phyloP scores from a whole-genome alignment of 2,888 invertebrate genomes.

The Clusia tigrina region DNA sequence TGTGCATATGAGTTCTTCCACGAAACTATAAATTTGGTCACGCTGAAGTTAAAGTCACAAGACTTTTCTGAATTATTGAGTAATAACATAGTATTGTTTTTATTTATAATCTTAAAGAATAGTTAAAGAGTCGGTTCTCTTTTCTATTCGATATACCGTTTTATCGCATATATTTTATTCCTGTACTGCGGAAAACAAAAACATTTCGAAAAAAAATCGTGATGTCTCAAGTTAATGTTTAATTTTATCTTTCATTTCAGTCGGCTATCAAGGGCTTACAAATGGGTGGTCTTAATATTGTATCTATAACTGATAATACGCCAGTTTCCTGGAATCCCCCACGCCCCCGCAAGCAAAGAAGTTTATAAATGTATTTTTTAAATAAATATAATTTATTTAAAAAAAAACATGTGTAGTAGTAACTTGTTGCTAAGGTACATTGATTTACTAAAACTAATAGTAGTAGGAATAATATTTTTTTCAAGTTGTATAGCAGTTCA shows the following conservation, averaged over 20 bases:
- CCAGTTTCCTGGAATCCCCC: constrained; percentile 83
- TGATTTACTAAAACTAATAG: neutral
- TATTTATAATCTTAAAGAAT: too few relatives aligned
- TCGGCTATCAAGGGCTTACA: constrained; percentile 92
- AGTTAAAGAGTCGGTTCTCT: too few relatives aligned
- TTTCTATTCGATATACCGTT: too few relatives aligned
- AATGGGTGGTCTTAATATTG: constrained; percentile 88
- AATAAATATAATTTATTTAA: constrained; percentile 24
- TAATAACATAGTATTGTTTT: too few relatives aligned
- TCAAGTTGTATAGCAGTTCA: neutral
- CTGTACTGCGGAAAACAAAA: neutral
- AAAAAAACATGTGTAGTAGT: neutral
- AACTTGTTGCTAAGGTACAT: constrained; percentile 23
- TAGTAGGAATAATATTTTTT: neutral
- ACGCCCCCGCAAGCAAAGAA: constrained; percentile 83
- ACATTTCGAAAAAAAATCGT: too few relatives aligned
- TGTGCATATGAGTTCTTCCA: too few relatives aligned
- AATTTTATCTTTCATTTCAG: constrained; percentile 67
- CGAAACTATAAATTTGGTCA: too few relatives aligned
- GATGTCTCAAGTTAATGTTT: neutral
- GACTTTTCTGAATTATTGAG: too few relatives aligned
- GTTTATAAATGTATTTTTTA: constrained; percentile 72
- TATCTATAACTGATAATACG: constrained; percentile 93
- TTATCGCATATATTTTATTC: constrained; percentile 6
- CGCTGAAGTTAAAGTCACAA: too few relatives aligned